Percentiles rank a stretch among this genome's conserved stretches.
Evolutionary conservation across 2,113 vertebrate genomes (phyloP).

Genomic region (Myrmophylax atrothorax): DNA sequence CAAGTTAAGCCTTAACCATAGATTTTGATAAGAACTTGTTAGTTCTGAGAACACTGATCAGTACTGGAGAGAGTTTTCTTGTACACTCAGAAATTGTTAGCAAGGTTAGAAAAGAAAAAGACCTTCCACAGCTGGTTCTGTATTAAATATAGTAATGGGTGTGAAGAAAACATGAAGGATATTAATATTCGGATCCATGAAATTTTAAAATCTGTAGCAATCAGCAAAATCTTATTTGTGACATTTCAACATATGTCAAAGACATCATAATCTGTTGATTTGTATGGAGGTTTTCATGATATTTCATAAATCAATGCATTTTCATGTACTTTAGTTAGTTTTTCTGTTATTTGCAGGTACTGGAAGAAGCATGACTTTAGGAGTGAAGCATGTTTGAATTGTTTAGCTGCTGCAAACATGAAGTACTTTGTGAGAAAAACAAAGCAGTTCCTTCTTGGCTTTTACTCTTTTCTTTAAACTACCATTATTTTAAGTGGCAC

Average conservation of each 20-base stretch:
- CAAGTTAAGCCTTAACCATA: not conserved
- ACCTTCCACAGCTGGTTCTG: not conserved
- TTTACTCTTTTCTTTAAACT: not conserved
- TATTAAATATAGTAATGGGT: not conserved
- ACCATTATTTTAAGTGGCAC: not conserved
- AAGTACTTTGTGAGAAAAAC: not conserved
- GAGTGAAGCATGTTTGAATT: not conserved
- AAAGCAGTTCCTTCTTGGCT: not conserved
- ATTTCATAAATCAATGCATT: not conserved
- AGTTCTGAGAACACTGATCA: not conserved
- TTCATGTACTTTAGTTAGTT: not conserved
- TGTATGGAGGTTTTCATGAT: not conserved
- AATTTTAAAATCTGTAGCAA: not conserved
- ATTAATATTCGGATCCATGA: not conserved
- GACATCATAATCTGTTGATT: not conserved
- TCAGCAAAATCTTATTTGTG: not conserved
- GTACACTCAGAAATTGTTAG: not conserved
- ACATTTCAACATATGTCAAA: not conserved
- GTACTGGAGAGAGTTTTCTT: not conserved
- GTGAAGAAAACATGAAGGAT: not conserved
- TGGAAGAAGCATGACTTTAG: not conserved
- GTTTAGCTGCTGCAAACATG: not conserved
- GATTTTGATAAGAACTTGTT: not conserved
- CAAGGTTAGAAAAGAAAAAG: not conserved
- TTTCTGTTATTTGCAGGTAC: not conserved